These are phyloP conservation scores for Paradoxurus hermaphroditus DNA, from an alignment of 2,113 vertebrate genomes.

Conservation along the genomic window DNA sequence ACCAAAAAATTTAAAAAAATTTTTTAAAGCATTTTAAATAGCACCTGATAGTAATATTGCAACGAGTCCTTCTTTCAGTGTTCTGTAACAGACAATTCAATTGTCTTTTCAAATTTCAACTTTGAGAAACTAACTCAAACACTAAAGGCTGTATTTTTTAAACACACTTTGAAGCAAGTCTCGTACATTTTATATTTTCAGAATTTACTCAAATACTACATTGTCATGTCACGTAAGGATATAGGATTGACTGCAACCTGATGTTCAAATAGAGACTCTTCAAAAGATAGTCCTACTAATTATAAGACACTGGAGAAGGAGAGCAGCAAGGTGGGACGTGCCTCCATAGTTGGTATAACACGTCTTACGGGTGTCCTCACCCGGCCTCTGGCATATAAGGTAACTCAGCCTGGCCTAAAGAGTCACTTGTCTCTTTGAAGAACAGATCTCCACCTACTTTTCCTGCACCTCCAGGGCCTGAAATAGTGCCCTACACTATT, in stretches of 20 bases:
- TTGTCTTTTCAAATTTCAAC: background rate
- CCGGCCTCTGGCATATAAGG: background rate
- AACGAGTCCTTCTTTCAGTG: background rate
- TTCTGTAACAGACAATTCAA: background rate
- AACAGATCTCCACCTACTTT: background rate
- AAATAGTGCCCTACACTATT: too few species aligned
- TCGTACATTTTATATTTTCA: background rate
- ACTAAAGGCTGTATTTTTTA: background rate
- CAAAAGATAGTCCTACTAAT: background rate
- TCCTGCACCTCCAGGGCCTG: background rate
- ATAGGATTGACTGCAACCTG: background rate
- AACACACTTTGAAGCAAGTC: background rate
- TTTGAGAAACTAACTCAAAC: background rate
- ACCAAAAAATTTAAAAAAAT: background rate
- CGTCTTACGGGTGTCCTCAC: background rate
- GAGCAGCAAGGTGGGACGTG: background rate
- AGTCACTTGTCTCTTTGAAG: background rate
- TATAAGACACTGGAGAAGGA: background rate
- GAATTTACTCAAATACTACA: background rate
- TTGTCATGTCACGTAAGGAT: background rate
- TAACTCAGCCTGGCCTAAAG: background rate
- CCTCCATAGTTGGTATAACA: background rate
- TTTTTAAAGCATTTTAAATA: background rate
- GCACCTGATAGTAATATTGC: background rate
- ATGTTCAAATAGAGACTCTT: conserved; percentile 1